Conservation (phyloP, 2,797 vertebrate species). For the Masticophis lateralis region DNA sequence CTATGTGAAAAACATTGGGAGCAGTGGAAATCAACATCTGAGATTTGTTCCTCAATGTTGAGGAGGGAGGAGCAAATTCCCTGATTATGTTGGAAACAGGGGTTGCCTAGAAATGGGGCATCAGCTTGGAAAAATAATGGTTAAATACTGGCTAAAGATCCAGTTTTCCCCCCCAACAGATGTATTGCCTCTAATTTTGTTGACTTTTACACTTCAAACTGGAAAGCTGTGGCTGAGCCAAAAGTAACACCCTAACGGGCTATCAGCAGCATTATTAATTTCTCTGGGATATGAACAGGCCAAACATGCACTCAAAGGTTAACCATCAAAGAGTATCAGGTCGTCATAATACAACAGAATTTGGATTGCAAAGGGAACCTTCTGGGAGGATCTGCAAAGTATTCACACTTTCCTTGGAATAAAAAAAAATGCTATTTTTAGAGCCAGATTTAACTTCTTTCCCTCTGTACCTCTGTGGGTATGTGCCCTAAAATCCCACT, state of each 20-base stretch:
- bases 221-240: background rate
- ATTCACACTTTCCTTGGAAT: background rate
- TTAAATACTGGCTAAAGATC: background rate
- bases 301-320: background rate
- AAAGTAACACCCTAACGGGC: background rate
- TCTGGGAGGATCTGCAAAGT: background rate
- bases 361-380: background rate
- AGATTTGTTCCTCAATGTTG: background rate
- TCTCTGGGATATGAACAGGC: background rate
- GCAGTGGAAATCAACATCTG: background rate
- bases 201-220: background rate
- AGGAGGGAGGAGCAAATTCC: background rate
- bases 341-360: background rate
- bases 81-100: background rate
- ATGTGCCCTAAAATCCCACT: background rate
- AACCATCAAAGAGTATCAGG: background rate
- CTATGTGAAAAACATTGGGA: background rate
- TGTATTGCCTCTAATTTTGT: background rate
- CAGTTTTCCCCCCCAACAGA: background rate
- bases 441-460: background rate
- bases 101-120: background rate
- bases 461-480: background rate
- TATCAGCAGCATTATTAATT: background rate
- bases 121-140: background rate
- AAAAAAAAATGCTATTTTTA: background rate